Conservation (phyloP, 2,888 invertebrate genomes). For the Dione juno region DNA sequence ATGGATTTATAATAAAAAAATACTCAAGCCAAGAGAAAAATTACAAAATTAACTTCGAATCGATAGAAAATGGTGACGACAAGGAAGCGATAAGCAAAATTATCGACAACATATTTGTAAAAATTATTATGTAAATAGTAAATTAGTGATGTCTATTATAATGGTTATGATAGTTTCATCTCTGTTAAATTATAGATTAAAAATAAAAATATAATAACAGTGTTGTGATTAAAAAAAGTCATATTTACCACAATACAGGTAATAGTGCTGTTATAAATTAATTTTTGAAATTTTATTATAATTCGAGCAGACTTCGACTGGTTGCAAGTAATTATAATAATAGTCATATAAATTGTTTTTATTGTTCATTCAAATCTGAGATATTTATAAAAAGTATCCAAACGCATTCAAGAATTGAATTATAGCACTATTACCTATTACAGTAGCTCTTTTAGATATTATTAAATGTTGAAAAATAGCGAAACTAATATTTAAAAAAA, state of each 20-base stretch:
- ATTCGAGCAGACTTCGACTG: not conserved
- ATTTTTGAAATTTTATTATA: not conserved
- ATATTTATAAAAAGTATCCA: too few relatives aligned
- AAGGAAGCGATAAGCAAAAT: slow-evolving; percentile 2
- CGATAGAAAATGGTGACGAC: not conserved
- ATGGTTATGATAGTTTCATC: not conserved
- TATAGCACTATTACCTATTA: slow-evolving; percentile 11
- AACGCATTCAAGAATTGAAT: not conserved
- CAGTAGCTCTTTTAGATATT: not conserved
- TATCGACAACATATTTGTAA: not conserved
- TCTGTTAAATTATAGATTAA: not conserved
- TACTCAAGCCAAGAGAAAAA: not conserved
- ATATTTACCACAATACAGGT: not conserved
- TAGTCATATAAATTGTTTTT: too few relatives aligned
- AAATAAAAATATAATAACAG: slow-evolving; percentile 10
- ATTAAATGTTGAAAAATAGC: not conserved
- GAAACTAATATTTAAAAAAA: not conserved
- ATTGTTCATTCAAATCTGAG: too few relatives aligned
- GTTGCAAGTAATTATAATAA: too few relatives aligned
- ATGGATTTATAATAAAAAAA: not conserved
- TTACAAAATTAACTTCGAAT: not conserved
- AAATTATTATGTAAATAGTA: slow-evolving; percentile 13
- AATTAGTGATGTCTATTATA: slow-evolving; percentile 7
- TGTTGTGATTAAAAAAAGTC: slow-evolving; percentile 17
- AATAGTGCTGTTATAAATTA: not conserved